phyloP scores from a whole-genome alignment of 2,797 vertebrate species.

The Enteromius paludinosus region DNA sequence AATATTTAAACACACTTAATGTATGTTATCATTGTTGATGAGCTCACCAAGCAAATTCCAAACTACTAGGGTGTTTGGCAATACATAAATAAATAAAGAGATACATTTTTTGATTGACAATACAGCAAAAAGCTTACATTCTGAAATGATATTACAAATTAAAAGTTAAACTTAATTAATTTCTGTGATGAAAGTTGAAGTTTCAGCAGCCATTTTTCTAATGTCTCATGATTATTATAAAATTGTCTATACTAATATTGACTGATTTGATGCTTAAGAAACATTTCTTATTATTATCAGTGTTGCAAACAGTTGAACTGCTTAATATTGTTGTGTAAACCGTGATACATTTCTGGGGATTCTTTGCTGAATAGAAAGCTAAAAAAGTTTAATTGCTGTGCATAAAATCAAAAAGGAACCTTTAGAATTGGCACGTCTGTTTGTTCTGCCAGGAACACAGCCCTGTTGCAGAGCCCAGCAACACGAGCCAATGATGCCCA shows the following conservation, averaged over 20 bases:
- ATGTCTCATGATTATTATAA: not conserved
- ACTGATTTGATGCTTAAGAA: not conserved
- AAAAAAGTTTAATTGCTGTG: not conserved
- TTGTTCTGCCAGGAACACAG: slow-evolving; percentile 87
- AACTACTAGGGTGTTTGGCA: too few relatives aligned
- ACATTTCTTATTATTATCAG: not conserved
- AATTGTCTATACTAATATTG: not conserved
- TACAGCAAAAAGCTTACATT: not conserved
- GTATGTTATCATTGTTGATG: too few relatives aligned
- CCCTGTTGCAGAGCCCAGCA: slow-evolving; percentile 87
- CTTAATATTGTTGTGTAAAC: too few relatives aligned
- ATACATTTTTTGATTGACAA: not conserved
- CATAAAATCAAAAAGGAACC: slow-evolving; percentile 65
- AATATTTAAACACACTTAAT: slow-evolving; percentile 6
- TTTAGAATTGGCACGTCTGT: slow-evolving; percentile 85
- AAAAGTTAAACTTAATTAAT: not conserved
- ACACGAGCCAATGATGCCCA: slow-evolving; percentile 82
- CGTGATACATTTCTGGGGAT: not conserved
- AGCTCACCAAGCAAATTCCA: too few relatives aligned
- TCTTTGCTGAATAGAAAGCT: not conserved
- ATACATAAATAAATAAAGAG: too few relatives aligned
- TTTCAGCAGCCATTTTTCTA: not conserved
- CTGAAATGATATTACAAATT: not conserved
- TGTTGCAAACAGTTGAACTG: not conserved
- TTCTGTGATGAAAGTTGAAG: not conserved